A percentile compares a stretch with the other conserved stretches of the same genome.
Evolutionary conservation across 2,888 invertebrate genomes (phyloP).

Genomic region (Timema cristinae): DNA sequence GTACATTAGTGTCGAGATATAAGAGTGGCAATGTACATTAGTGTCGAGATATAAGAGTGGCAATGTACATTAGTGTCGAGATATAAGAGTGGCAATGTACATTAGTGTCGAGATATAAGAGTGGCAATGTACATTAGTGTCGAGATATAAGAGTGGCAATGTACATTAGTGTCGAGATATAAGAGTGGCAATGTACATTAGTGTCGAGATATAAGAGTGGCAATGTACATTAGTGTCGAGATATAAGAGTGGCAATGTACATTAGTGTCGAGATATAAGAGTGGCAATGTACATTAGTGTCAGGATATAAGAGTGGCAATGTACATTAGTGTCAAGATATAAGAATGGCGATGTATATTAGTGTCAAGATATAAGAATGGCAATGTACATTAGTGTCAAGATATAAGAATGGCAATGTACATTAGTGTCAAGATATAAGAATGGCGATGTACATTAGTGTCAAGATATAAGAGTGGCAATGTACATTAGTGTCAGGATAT

Average conservation of each 20-base stretch:
- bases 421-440: no score
- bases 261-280: not conserved
- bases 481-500: not conserved
- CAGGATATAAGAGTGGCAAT: not conserved
- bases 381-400: not conserved
- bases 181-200: not conserved
- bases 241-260: not conserved
- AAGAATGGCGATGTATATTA: slow-evolving; percentile 21
- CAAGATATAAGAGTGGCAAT: slow-evolving; percentile 22
- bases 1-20: not conserved
- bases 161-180: not conserved
- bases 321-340: not conserved
- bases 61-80: not conserved
- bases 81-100: slow-evolving; percentile 21
- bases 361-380: not conserved
- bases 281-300: slow-evolving; percentile 21
- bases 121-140: not conserved
- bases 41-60: not conserved
- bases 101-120: no score
- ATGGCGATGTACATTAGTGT: not conserved
- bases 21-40: slow-evolving; percentile 21
- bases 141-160: slow-evolving; percentile 21
- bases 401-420: slow-evolving; percentile 21
- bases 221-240: not conserved
- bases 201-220: slow-evolving; percentile 21